phyloP scores from a whole-genome alignment of 1,140 invertebrate species.

The Drosophila littoralis region DNA sequence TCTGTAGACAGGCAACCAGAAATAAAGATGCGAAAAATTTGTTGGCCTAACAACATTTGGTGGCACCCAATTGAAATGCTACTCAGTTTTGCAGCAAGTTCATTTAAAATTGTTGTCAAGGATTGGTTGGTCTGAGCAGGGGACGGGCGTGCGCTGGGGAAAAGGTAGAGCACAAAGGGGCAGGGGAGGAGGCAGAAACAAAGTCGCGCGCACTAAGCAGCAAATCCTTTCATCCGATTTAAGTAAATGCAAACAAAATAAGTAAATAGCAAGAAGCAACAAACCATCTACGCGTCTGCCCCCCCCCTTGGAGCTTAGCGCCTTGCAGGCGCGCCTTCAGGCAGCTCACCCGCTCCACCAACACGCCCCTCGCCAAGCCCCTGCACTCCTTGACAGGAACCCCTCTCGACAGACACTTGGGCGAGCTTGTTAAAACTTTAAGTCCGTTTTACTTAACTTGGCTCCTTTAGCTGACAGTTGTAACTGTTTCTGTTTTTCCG shows the following conservation, averaged over 20 bases:
- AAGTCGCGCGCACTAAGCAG: constrained; percentile 76
- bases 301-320: constrained; percentile 55
- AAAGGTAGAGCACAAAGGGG: neutral
- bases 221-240: constrained; percentile 82
- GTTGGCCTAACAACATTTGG: constrained; percentile 28
- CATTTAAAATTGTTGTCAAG: constrained; percentile 47
- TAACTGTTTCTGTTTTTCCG: constrained; percentile 70
- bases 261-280: constrained; percentile 83
- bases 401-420: constrained; percentile 59
- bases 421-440: constrained; percentile 81
- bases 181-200: constrained; percentile 28
- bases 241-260: constrained; percentile 83
- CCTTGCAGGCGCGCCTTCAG: constrained; percentile 27
- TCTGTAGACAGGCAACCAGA: constrained; percentile 37
- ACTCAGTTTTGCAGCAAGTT: constrained; percentile 59
- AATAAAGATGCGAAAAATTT: constrained; percentile 22
- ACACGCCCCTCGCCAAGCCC: neutral
- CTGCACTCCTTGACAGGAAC: neutral
- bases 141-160: neutral
- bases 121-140: neutral
- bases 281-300: constrained; percentile 27
- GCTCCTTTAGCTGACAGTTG: constrained; percentile 78
- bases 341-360: neutral
- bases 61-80: constrained; percentile 39
- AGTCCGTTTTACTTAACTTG: constrained; percentile 82